Base-by-base conservation (phyloP, 2,113 vertebrate species). In the Hirundichthys speculiger region DNA sequence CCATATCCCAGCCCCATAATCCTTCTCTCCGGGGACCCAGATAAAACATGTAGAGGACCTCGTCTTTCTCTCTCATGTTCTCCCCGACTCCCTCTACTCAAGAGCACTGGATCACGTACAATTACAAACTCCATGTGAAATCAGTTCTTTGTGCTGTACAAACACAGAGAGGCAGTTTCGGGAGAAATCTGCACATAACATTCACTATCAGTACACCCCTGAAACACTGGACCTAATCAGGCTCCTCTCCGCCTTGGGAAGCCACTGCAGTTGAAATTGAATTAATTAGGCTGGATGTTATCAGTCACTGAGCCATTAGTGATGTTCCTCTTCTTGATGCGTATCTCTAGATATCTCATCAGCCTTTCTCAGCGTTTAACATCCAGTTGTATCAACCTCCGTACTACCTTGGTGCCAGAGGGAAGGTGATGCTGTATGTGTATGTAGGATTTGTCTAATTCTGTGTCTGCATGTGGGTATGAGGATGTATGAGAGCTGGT, bases 231-330 rank as follows among this genome's bases (percentile, higher is more conserved):
- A 82, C 85, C 68, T 84, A 88, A 89, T 86, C 89, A 88, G 79
- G 69, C 80, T 77, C 64, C 73, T 86, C 64, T 59, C 65, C 47
- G 72, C 79, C 75, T 80, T 82, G 67, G 79, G 86, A 86, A 85
- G 77, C 77, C 61, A 71, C 65, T 83, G 75, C 82, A 82, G 82
- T 56, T 82, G 75, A 72, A 88, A 86, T 65, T 84, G 82, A 89
- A 88, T 88, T 88, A 88, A 90, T 88, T 87, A 89, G 73, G 79
- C 81, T 82, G 83, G 89, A 89, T 90, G 87, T 88, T 90, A 88
- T 90, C 87, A 88, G 86, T 79, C 83, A 75, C 81, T 45, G 77
- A 89, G 82, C 82, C 87, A 88, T 90, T 89, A 86, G 86, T 88
- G 81, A 89, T 88, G 89, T 89, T 89, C 87, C 79, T 83, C 67